These are phyloP conservation scores for Lampris megalopsis DNA, from an alignment of 2,113 vertebrate species.

Conservation along the genomic window DNA sequence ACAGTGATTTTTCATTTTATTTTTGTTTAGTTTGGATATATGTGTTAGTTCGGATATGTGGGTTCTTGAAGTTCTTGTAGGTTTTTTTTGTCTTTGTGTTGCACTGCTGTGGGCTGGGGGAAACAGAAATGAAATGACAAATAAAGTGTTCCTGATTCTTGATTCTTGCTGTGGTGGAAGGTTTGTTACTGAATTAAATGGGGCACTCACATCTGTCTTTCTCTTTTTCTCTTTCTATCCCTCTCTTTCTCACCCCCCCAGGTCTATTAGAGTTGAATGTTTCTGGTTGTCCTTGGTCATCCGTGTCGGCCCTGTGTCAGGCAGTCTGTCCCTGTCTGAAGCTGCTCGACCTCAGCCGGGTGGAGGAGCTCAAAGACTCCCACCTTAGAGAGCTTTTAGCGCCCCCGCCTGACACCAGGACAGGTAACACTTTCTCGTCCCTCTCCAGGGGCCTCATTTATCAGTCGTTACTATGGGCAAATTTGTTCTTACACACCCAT, in stretches of 20 bases:
- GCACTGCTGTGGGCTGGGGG: too few relatives aligned
- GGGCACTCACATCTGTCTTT: not conserved
- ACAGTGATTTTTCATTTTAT: not conserved
- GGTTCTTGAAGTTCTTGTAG: too few relatives aligned
- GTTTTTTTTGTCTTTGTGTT: too few relatives aligned
- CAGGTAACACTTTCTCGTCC: constrained; percentile 75
- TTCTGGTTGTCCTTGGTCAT: constrained; percentile 87
- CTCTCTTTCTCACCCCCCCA: constrained; percentile 48
- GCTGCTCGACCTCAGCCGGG: constrained; percentile 90
- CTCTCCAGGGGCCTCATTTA: not conserved
- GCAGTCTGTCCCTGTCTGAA: constrained; percentile 88
- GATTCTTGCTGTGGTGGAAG: too few relatives aligned
- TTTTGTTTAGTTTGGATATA: not conserved
- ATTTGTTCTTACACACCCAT: too few relatives aligned
- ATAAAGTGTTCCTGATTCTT: too few relatives aligned
- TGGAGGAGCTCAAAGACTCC: constrained; percentile 91
- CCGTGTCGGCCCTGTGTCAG: constrained; percentile 90
- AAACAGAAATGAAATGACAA: too few relatives aligned
- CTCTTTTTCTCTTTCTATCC: not conserved
- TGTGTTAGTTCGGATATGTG: too few relatives aligned
- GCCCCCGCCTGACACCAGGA: constrained; percentile 85
- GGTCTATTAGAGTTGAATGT: constrained; percentile 90
- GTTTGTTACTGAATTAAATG: too few relatives aligned
- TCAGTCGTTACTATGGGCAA: too few relatives aligned
- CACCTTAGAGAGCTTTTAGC: constrained; percentile 91